Conservation (phyloP, 1,140 invertebrate species). For the Trypoxylus dichotomus region DNA sequence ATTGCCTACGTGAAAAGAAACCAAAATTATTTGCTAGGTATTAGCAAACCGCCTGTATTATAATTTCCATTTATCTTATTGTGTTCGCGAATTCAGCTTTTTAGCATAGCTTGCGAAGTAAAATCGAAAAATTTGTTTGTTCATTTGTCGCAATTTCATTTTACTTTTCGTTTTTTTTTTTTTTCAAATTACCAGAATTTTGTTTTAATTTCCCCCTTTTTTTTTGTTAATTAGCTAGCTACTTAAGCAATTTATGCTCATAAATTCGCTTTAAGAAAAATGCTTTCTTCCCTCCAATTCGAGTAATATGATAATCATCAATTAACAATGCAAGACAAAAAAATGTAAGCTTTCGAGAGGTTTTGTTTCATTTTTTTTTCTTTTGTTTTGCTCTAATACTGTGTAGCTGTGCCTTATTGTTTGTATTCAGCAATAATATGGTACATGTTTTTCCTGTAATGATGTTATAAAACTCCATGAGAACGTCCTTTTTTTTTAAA, state of each 20-base stretch:
- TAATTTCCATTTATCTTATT: background rate
- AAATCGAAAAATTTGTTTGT: conserved; percentile 24
- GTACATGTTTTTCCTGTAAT: conserved; percentile 41
- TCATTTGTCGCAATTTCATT: background rate
- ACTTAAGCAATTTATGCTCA: conserved; percentile 49
- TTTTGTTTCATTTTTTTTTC: background rate
- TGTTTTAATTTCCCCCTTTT: conserved; percentile 21
- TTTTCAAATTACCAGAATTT: background rate
- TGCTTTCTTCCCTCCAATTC: background rate
- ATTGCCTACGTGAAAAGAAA: too few species aligned
- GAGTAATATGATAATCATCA: background rate
- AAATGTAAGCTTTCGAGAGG: background rate
- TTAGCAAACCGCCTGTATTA: background rate
- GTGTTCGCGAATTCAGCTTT: background rate
- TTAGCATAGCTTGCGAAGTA: background rate
- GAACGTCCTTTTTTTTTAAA: background rate
- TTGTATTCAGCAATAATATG: conserved; percentile 41
- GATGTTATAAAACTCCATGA: background rate
- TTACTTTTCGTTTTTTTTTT: background rate
- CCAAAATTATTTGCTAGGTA: background rate
- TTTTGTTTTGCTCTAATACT: conserved; percentile 27
- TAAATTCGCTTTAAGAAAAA: conserved; percentile 48
- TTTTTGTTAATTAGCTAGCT: conserved; percentile 37
- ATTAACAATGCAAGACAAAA: conserved; percentile 17
- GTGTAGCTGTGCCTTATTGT: conserved; percentile 47